phyloP scores from a whole-genome alignment of 2,113 vertebrate species.

The Corvus hawaiiensis region DNA sequence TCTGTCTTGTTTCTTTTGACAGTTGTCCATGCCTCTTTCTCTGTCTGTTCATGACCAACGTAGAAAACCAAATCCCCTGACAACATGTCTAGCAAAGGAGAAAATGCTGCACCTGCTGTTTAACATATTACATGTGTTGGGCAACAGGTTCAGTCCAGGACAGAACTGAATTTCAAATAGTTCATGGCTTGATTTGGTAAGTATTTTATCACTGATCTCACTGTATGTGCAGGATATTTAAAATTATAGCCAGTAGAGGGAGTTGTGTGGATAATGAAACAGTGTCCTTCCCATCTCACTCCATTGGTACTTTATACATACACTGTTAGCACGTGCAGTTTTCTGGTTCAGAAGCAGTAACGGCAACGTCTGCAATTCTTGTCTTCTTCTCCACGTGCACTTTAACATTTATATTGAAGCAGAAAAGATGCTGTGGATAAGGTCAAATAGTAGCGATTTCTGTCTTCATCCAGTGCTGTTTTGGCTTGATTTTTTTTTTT shows the following conservation, averaged over 20 bases:
- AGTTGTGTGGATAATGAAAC: neutral
- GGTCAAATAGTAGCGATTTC: neutral
- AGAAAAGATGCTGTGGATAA: neutral
- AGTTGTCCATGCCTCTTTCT: neutral
- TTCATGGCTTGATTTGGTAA: neutral
- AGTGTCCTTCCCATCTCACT: neutral
- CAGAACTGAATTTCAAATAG: neutral
- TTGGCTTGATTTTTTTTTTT: neutral
- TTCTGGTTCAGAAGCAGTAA: neutral
- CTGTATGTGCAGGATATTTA: neutral
- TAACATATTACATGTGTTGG: neutral
- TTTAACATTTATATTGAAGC: neutral
- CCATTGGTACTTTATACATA: neutral
- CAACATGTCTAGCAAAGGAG: neutral
- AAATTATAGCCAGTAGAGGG: slow-evolving; percentile 58
- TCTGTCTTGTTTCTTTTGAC: neutral
- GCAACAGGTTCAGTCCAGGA: neutral
- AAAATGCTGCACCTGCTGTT: neutral
- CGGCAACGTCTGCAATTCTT: neutral
- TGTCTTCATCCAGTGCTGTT: neutral
- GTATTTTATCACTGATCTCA: neutral
- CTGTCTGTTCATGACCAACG: neutral
- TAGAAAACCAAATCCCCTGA: neutral
- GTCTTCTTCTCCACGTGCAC: neutral
- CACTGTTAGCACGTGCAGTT: neutral